These are phyloP conservation scores for Catotricha subobsoleta DNA, from an alignment of 2,888 invertebrate species.

Conservation along the genomic window DNA sequence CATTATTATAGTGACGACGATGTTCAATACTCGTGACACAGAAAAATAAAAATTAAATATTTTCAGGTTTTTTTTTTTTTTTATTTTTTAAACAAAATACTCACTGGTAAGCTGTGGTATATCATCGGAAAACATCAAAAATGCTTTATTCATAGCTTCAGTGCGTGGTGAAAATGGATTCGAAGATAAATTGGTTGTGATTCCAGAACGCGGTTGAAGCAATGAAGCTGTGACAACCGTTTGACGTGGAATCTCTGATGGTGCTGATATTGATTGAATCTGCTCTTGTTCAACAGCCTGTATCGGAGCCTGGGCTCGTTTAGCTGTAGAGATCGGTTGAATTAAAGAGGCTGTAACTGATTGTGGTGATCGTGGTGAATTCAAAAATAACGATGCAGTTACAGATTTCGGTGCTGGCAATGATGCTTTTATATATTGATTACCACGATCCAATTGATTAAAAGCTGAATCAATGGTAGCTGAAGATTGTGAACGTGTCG, in stretches of 20 bases:
- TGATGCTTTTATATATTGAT: neutral
- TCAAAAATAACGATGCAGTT: slow-evolving; percentile 23
- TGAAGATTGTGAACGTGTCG: neutral
- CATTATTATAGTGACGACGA: no score
- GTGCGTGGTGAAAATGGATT: slow-evolving; percentile 65
- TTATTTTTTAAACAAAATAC: slow-evolving; percentile 24
- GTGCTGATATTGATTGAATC: slow-evolving; percentile 1
- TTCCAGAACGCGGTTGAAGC: slow-evolving; percentile 14
- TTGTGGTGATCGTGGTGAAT: neutral
- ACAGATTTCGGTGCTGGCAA: slow-evolving; percentile 21
- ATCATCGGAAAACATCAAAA: slow-evolving; percentile 72
- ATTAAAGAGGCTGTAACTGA: slow-evolving; percentile 3
- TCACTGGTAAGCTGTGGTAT: slow-evolving; percentile 70
- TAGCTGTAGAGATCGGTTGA: slow-evolving; percentile 2
- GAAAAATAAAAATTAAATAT: no score
- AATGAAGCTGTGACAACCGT: slow-evolving; percentile 11
- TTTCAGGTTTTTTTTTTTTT: neutral
- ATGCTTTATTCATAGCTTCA: slow-evolving; percentile 88
- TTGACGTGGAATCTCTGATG: slow-evolving; percentile 1
- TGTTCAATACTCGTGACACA: no score
- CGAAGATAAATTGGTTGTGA: slow-evolving; percentile 35
- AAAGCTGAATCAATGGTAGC: neutral
- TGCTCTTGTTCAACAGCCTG: no score
- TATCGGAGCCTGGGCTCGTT: slow-evolving; percentile 9
- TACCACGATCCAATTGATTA: no score